Percentiles rank a stretch among this genome's conserved stretches.
Conservation (phyloP, 2,113 vertebrate genomes). For the Todiramphus chloris region DNA sequence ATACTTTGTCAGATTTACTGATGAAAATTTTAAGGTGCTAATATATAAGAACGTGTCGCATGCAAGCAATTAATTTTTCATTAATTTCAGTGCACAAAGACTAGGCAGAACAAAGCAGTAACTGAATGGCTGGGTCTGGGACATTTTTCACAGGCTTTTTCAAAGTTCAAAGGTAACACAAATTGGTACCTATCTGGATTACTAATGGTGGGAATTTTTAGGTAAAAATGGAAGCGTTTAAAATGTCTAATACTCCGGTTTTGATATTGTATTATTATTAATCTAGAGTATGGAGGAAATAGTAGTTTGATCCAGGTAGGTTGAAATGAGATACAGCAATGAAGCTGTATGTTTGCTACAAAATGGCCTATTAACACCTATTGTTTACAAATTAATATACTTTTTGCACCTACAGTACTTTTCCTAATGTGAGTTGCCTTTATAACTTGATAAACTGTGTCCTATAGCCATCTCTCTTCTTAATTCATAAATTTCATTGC, state of each 20-base stretch:
- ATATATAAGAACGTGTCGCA: background rate
- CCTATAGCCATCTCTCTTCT: background rate
- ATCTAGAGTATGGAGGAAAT: background rate
- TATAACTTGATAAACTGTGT: background rate
- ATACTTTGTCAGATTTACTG: background rate
- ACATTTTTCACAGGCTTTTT: background rate
- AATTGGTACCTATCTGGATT: background rate
- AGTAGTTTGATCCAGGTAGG: background rate
- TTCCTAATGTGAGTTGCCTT: background rate
- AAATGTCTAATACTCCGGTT: background rate
- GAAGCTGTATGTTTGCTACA: background rate
- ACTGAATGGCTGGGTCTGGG: background rate
- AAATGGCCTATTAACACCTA: background rate
- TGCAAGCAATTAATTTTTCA: background rate
- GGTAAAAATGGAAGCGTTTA: background rate
- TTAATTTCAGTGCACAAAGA: background rate
- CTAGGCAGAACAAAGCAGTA: rapidly evolving
- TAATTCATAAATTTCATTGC: background rate
- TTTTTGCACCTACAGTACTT: background rate
- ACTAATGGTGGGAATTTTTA: background rate
- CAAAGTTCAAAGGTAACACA: background rate
- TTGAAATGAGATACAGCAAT: background rate
- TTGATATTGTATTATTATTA: background rate
- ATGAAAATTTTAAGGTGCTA: background rate
- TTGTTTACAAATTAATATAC: background rate